Evolutionary conservation across 1,140 invertebrate genomes (phyloP).

Genomic region (Pseudomyrmex gracilis): DNA sequence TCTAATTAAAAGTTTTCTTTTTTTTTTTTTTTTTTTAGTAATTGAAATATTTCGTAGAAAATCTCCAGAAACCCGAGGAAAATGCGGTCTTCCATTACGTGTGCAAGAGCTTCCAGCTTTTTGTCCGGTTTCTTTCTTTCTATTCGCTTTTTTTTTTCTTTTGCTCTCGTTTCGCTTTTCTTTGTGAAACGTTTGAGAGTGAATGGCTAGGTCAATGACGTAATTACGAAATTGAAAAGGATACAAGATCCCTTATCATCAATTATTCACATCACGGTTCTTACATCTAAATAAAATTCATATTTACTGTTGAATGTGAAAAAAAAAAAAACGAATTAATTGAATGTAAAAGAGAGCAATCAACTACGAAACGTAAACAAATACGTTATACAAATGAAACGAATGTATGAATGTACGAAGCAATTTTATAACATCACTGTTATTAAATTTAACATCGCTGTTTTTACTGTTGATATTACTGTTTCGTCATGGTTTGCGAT

Average conservation of each 20-base stretch:
- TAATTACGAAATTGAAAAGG: slow-evolving; percentile 52
- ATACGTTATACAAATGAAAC: no score
- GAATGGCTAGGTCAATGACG: slow-evolving; percentile 45
- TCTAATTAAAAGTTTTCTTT: slow-evolving; percentile 14
- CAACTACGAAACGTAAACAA: no score
- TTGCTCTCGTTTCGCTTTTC: not conserved
- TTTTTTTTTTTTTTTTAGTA: slow-evolving; percentile 13
- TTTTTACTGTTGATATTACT: no score
- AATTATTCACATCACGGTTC: not conserved
- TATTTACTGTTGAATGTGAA: slow-evolving; percentile 7
- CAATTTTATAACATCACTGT: slow-evolving; percentile 1
- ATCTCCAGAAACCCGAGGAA: not conserved
- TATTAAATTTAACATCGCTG: not conserved
- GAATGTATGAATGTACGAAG: no score
- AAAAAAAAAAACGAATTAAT: not conserved
- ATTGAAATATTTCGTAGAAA: slow-evolving; percentile 31
- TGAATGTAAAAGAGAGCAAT: not conserved
- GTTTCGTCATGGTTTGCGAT: no score
- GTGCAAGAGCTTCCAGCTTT: slow-evolving; percentile 37
- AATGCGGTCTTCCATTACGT: slow-evolving; percentile 38
- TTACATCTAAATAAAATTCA: slow-evolving; percentile 30
- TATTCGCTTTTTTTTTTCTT: slow-evolving; percentile 1
- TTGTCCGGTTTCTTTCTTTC: slow-evolving; percentile 43
- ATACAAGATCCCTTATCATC: slow-evolving; percentile 28
- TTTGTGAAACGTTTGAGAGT: slow-evolving; percentile 41